phyloP scores from a whole-genome alignment of 2,888 invertebrate species.

The Selenia dentaria region DNA sequence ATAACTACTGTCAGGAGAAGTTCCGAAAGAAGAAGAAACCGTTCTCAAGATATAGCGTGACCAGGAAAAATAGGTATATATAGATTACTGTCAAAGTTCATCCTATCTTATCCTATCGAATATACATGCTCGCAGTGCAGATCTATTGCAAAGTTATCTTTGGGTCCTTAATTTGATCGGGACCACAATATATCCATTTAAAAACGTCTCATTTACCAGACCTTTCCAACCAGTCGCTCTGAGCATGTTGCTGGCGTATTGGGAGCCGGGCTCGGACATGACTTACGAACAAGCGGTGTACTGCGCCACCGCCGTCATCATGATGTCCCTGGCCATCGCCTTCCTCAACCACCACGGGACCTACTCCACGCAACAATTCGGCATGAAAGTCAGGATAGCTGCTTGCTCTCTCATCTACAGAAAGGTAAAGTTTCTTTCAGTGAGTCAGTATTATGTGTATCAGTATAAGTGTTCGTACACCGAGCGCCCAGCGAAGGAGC shows the following conservation, averaged over 20 bases:
- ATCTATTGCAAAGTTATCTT: too few relatives aligned
- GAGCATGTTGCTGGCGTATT: slow-evolving; percentile 87
- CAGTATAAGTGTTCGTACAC: too few relatives aligned
- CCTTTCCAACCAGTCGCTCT: slow-evolving; percentile 88
- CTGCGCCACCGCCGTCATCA: slow-evolving; percentile 85
- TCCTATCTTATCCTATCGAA: too few relatives aligned
- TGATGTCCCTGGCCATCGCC: slow-evolving; percentile 81
- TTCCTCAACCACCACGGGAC: slow-evolving; percentile 87
- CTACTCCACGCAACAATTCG: slow-evolving; percentile 89
- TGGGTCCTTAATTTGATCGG: slow-evolving; percentile 6
- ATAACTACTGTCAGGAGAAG: too few relatives aligned
- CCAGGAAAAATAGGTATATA: too few relatives aligned
- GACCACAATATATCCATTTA: slow-evolving; percentile 21
- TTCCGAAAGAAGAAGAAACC: too few relatives aligned
- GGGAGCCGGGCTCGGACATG: slow-evolving; percentile 80
- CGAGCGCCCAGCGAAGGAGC: too few relatives aligned
- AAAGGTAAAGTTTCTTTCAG: slow-evolving; percentile 90
- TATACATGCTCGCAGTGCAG: too few relatives aligned
- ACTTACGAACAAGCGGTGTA: slow-evolving; percentile 85
- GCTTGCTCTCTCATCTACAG: slow-evolving; percentile 93
- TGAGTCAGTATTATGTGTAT: too few relatives aligned
- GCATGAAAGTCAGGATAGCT: slow-evolving; percentile 92
- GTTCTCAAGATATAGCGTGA: too few relatives aligned
- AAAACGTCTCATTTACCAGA: slow-evolving; percentile 59
- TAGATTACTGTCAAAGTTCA: too few relatives aligned